Conservation (phyloP, 2,797 vertebrate species). For the Intellagama lesueurii region DNA sequence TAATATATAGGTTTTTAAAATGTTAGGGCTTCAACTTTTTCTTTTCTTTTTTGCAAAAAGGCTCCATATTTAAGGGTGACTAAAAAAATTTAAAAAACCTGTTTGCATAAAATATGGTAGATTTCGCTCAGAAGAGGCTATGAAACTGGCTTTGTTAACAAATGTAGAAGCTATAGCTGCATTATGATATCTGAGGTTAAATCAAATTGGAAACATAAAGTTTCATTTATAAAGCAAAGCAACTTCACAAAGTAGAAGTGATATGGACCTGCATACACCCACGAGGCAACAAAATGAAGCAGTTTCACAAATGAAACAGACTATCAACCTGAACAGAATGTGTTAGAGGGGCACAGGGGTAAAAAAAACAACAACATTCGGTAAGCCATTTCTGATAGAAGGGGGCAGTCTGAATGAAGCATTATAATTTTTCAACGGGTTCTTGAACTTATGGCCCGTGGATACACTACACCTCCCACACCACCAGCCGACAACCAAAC, state of each 20-base stretch:
- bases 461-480: no score
- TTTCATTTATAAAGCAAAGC: not conserved
- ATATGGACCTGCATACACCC: not conserved
- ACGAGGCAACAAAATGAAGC: not conserved
- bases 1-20: not conserved
- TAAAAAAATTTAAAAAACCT: not conserved
- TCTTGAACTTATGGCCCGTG: no score
- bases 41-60: not conserved
- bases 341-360: no score
- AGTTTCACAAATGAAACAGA: not conserved
- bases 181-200: not conserved
- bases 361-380: no score
- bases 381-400: no score
- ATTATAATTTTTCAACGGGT: no score
- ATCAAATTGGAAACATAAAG: not conserved
- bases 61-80: not conserved
- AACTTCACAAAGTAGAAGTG: not conserved
- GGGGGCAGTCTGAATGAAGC: no score
- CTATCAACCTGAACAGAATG: not conserved
- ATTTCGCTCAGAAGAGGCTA: not conserved
- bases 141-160: not conserved
- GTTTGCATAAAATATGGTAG: not conserved
- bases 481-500: no score
- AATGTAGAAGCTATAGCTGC: not conserved
- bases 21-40: not conserved